Base-by-base conservation (phyloP, 1,140 invertebrate genomes). In the Sinonovacula constricta region DNA sequence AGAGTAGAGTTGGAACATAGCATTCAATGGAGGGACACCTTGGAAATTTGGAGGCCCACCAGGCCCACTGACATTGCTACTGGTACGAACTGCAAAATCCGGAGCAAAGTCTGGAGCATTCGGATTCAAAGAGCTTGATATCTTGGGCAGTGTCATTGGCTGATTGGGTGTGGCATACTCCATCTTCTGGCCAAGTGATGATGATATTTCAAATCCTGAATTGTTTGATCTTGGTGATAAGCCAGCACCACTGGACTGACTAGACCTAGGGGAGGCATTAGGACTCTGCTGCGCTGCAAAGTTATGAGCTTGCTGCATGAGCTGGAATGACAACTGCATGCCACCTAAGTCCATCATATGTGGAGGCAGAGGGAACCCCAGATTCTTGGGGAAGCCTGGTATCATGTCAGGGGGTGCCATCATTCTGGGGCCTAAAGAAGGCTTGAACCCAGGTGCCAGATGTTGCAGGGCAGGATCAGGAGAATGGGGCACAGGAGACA, bases 71-170 rank as follows among this genome's bases (percentile, higher is more conserved):
- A 65, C 30, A 18, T 51, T 33, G 45, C 24, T 34, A 7, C 34
- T 22, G 53, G 57, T 54, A 34, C 51, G 56, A 62, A 59, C 59
- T 77, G 69, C n/a, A n/a, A 34, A 79, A n/a, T 76, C 62, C 39
- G 79, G 80, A 26, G 76, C 81, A 87, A 97, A 97, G 90, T 97
- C 95, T 1, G 96, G 95, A 24, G 96, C 96, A 85, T 96, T 94
- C 0, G 96, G 96, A 92, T 97, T 97, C 62, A 97, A 92, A 62
- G 95, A 93, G 39, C 95, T 96, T 75, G 92, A 90, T 33, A 92
- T 90, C 62, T 90, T 88, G 7, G 90, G 90, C 59, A 91, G 81
- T 18, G 88, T 91, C 88, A 91, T 89, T 28, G 90, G 89, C 67
- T 90, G 86, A 59, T 87, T 62, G 88, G 93, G 66, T 87, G 92